Base-by-base conservation (phyloP, 2,113 vertebrate species). In the Psammodynastes pulverulentus region DNA sequence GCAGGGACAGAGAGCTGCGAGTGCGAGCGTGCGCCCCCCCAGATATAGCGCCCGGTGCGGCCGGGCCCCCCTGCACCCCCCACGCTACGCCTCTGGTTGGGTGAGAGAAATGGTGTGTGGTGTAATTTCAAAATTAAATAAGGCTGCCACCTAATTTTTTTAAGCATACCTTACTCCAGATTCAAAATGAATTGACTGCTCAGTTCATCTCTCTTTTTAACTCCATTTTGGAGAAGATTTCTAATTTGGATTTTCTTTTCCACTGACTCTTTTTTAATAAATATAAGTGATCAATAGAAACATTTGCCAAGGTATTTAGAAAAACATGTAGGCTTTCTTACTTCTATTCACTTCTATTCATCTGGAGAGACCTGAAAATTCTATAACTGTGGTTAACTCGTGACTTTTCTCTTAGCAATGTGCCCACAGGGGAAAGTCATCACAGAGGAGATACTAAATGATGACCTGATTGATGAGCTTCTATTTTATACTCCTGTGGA, bases 381-480 rank as follows among this genome's bases (percentile, higher is more conserved):
- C 53, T 45, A 24, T 5, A 19, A 24, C 23, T 0, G 2, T 29
- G 8, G 23, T 29, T 92, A 79, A 92, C 45, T 12, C 52, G 5
- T 93, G 79, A 15, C 2, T 0, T 84, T 58, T 90, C 45, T 56
- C 52, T 39, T 87, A 45, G 2, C 92, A 97, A 94, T 1, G 0
- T 97, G 97, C 53, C 54, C 95, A 3, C 0, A 26, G 46, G 1
- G 0, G 0, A 39, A 24, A 79, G 0, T 7, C 24, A 94, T 97
- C 84, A 96, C 96, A 0, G 39, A 94, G 1, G 0, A 0, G 0
- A 10, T 95, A 5, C 89, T 95, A 39, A 4, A 45, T 0, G 0
- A 91, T 51, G 5, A 1, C 7, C 87, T 93, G 34, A 4, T 45
- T 0, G 0, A 91, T 48, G 3, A 1, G 0, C 21, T 96, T 3